Base-by-base conservation (phyloP, 2,113 vertebrate species). In the Nansenia antarctica region DNA sequence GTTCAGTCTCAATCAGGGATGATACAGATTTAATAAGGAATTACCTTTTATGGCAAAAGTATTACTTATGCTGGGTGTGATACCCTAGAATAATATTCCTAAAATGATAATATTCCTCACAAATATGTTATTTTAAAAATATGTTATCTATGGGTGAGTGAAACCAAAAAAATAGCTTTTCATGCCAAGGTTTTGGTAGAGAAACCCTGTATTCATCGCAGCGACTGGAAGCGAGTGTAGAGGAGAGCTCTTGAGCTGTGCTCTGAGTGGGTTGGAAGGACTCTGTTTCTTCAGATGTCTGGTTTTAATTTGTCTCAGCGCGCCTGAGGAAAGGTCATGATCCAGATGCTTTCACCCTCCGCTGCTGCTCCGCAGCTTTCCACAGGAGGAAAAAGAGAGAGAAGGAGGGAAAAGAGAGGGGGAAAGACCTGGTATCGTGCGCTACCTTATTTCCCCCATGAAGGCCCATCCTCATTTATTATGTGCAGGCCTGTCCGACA, bases 261-360 rank as follows among this genome's bases (percentile, higher is more conserved):
- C 65, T 74, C 60, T 70, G 54, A 82, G 80, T 76, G 62, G 80
- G 70, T 78, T 62, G 79, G 82, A 85, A 77, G 83, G 78, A 82
- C 76, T 76, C 57, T 80, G 82, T 84, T 79, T 87, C 77, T 75
- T 85, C 85, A 85, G 74, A 81, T 77, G 84, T 88, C 86, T 88
- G 81, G 65, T 85, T 89, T 87, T 88, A 87, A 89, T 91, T 91
- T 88, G 82, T 88, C 78, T 87, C 83, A 59, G 82, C 29, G 79
- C 65, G 81, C 85, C 86, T 69, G 72, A 86, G 85, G 88, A 90
- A 90, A 90, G 90, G 89, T 89, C 89, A 79, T 81, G 84, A 88
- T 87, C 85, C 84, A 86, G 85, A 90, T 88, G 82, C 76, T 82
- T 80, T 80, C 69, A 65, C 69, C 77, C 79, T 83, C 76, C 73